These are phyloP conservation scores for Merodon equestris DNA, from an alignment of 2,888 invertebrate genomes.

Conservation along the genomic window DNA sequence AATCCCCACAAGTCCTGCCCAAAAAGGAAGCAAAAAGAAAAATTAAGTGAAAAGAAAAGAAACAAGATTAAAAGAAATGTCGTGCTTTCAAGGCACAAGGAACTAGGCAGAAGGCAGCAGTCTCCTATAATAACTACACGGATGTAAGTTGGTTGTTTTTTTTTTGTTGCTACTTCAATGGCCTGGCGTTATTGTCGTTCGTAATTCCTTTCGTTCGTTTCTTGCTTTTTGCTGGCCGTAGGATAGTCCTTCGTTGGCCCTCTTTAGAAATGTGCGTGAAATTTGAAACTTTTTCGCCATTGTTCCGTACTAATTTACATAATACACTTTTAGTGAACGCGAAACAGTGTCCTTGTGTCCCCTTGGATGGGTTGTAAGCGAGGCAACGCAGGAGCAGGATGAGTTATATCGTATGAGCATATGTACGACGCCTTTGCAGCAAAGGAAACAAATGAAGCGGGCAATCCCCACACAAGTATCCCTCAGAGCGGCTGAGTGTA, in stretches of 20 bases:
- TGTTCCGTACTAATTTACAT: constrained; percentile 64
- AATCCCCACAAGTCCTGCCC: constrained; percentile 50
- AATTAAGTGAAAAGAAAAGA: constrained; percentile 10
- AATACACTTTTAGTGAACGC: constrained; percentile 65
- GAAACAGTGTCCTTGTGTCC: constrained; percentile 56
- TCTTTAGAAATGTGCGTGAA: constrained; percentile 59
- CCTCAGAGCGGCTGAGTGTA: no score
- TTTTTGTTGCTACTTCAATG: no score
- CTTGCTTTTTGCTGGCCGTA: constrained; percentile 1
- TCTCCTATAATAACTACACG: not conserved
- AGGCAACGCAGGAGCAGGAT: no score
- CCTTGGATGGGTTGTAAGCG: no score
- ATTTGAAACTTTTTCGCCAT: constrained; percentile 65
- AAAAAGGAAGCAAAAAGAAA: constrained; percentile 9
- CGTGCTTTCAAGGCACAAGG: constrained; percentile 41
- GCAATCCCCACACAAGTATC: not conserved
- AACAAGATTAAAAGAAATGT: constrained; percentile 47
- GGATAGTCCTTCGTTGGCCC: not conserved
- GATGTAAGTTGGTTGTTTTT: not conserved
- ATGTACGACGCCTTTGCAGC: not conserved
- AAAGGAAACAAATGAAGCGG: constrained; percentile 38
- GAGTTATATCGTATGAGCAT: constrained; percentile 16
- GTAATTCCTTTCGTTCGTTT: constrained; percentile 34
- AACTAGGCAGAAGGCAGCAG: not conserved
- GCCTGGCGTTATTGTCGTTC: constrained; percentile 41